These are phyloP conservation scores for Sinella curviseta DNA, from an alignment of 1,140 invertebrate genomes.

Conservation along the genomic window DNA sequence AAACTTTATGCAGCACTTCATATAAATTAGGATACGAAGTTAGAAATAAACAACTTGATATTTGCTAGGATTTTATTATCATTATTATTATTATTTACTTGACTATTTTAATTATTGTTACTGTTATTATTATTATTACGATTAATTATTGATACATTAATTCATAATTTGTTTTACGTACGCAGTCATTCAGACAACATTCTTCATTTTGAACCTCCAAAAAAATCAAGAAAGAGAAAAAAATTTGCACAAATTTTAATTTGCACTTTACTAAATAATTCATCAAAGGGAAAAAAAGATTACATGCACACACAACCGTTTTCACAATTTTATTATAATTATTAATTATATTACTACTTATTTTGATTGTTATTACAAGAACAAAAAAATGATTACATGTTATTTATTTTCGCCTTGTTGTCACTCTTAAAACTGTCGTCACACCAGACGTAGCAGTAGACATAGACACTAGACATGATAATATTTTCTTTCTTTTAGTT, in stretches of 20 bases:
- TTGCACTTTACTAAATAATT: not conserved
- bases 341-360: slow-evolving; percentile 1
- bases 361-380: slow-evolving; percentile 2
- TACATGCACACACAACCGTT: not conserved
- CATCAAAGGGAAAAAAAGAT: not conserved
- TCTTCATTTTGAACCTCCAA: not conserved
- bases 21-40: no score
- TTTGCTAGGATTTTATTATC: not conserved
- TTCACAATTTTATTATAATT: slow-evolving; percentile 16
- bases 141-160: no score
- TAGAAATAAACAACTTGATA: no score
- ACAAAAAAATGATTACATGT: no score
- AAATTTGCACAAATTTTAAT: no score
- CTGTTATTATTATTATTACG: no score
- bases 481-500: not conserved
- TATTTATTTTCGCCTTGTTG: slow-evolving; percentile 16
- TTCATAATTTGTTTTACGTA: no score
- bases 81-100: not conserved
- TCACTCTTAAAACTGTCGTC: slow-evolving; percentile 13
- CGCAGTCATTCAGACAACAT: slow-evolving; percentile 7
- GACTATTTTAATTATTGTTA: not conserved
- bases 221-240: no score
- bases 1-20: no score
- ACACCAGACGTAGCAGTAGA: no score
- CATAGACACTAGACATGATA: not conserved